Base-by-base conservation (phyloP, 2,113 vertebrate species). In the Heloderma charlesbogerti region DNA sequence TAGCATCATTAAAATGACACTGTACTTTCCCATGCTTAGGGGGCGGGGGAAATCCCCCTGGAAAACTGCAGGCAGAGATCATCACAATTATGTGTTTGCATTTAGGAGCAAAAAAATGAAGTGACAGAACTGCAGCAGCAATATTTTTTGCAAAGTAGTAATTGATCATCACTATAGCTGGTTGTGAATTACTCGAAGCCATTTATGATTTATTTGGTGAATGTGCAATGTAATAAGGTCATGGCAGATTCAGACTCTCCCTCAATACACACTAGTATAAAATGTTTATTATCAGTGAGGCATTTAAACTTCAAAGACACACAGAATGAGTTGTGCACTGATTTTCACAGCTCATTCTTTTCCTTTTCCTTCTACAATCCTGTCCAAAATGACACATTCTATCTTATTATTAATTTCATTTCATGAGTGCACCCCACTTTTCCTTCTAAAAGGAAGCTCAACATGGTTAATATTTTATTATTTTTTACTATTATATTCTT, bases 121-220 rank as follows among this genome's bases (percentile, higher is more conserved):
- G 63, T 34, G 57, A 67, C 12, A 86, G 66, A 77, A 4, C 0
- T 34, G 15, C 54, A 93, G 87, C 1, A 94, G 83, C 54, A 92
- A 69, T 72, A 71, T 88, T 95, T 89, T 95, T 94, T 78, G 8
- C 16, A 74, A 91, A 93, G 84, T 67, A 95, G 84, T 84, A 90
- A 84, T 88, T 16, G 37, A 89, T 94, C 88, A 75, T 86, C 92
- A 94, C 91, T 93, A 40, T 74, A 87, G 87, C 84, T 78, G 82
- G 90, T 81, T 93, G 92, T 63, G 93, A 94, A 93, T 90, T 92
- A 93, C 91, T 91, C 93, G 90, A 92, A 94, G 93, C 75, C 37
- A 94, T 94, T 92, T 92, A 90, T 78, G 89, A 92, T 96, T 94
- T 94, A 91, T 92, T 88, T 94, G 84, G 84, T 89, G 92, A 90